Conservation (phyloP, 1,140 invertebrate genomes). For the Heliconius congener region DNA sequence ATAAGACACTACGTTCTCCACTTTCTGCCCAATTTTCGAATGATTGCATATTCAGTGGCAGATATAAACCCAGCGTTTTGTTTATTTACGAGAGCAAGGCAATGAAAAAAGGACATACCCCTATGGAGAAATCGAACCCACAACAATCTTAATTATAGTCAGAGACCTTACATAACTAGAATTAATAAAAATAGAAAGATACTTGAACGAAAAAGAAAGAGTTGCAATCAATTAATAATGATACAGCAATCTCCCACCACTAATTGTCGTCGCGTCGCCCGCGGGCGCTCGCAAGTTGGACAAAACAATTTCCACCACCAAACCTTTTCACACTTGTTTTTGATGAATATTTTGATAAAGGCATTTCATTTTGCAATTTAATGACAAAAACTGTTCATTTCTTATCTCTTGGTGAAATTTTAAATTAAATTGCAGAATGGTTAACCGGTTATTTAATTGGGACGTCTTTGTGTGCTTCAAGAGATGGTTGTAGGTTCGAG, state of each 20-base stretch:
- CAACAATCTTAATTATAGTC: too few relatives aligned
- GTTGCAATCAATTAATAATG: slow-evolving; percentile 1
- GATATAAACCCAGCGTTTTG: too few relatives aligned
- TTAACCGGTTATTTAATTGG: neutral
- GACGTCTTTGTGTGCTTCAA: too few relatives aligned
- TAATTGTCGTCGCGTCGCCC: neutral
- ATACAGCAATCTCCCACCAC: neutral
- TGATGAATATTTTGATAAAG: slow-evolving; percentile 8
- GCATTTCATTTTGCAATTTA: neutral
- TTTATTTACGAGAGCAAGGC: too few relatives aligned
- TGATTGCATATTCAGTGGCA: too few relatives aligned
- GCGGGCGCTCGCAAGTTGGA: neutral
- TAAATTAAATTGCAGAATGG: neutral
- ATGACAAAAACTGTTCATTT: slow-evolving; percentile 7
- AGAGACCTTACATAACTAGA: too few relatives aligned
- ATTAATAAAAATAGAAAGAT: neutral
- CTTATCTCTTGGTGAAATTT: neutral
- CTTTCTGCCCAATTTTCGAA: too few relatives aligned
- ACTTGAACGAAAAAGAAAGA: neutral
- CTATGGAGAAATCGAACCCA: too few relatives aligned
- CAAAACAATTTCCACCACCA: neutral
- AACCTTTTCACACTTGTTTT: slow-evolving; percentile 13
- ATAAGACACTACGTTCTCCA: too few relatives aligned
- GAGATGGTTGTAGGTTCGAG: too few relatives aligned
- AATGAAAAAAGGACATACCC: too few relatives aligned